A percentile compares a stretch with the other conserved stretches of the same genome.
Conservation (phyloP, 2,797 vertebrate genomes). For the Mus spretus region DNA sequence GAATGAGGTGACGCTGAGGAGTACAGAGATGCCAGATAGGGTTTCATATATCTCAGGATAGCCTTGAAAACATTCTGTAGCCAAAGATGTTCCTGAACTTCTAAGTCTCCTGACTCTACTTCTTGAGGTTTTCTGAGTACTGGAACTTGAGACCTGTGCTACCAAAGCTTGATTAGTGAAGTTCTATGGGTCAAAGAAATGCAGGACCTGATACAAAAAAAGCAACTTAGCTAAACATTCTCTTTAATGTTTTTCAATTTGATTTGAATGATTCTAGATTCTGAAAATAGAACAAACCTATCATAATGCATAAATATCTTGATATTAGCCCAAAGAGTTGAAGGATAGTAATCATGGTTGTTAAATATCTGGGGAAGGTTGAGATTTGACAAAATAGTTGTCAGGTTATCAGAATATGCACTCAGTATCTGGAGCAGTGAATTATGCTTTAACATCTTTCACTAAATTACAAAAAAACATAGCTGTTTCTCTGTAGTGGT, state of each 20-base stretch:
- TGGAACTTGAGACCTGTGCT: not conserved
- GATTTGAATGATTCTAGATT: conserved; percentile 48
- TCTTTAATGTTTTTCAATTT: conserved; percentile 10
- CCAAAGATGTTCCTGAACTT: not conserved
- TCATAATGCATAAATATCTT: not conserved
- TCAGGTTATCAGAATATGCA: not conserved
- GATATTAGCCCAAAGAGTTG: not conserved
- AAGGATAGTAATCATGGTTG: not conserved
- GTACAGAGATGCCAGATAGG: not conserved
- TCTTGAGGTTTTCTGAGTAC: not conserved
- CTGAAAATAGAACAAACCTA: not conserved
- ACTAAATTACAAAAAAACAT: not conserved
- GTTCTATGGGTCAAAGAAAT: not conserved
- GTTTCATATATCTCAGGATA: not conserved
- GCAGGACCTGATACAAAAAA: not conserved
- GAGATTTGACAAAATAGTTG: not conserved
- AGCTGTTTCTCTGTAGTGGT: not conserved
- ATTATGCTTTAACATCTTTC: not conserved
- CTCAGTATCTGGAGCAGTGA: not conserved
- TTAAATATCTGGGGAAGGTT: not conserved
- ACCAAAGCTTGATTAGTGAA: no score
- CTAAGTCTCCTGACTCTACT: not conserved
- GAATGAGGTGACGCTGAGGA: not conserved
- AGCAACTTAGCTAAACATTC: conserved; percentile 16
- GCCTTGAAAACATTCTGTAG: no score